Evolutionary conservation across 2,888 invertebrate species (phyloP).

Genomic region (Scaptomyza flava): DNA sequence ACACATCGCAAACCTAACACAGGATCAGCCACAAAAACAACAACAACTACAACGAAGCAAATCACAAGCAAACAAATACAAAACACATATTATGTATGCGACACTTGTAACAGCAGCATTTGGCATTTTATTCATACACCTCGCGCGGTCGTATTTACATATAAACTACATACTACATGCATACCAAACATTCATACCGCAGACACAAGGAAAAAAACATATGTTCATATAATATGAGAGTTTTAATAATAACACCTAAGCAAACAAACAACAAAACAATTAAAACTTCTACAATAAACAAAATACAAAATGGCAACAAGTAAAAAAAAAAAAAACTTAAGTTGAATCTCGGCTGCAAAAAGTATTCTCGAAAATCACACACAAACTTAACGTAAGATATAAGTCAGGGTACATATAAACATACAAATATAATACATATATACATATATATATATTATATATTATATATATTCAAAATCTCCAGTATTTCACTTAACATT

Average conservation of each 20-base stretch:
- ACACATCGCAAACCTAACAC: conserved; percentile 9
- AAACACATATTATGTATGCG: conserved; percentile 25
- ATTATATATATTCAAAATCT: conserved; percentile 23
- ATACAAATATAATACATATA: conserved; percentile 8
- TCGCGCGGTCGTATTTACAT: conserved; percentile 59
- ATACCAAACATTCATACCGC: conserved; percentile 1
- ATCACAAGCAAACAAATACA: conserved; percentile 4
- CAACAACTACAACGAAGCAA: conserved; percentile 39
- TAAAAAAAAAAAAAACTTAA: conserved; percentile 6
- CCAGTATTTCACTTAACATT: conserved; percentile 48
- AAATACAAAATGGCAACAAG: conserved; percentile 16
- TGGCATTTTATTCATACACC: conserved; percentile 34
- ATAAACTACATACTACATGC: conserved; percentile 8
- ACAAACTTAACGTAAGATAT: conserved; percentile 19
- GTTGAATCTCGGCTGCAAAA: conserved; percentile 25
- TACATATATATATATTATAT: conserved; percentile 13
- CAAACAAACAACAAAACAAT: conserved; percentile 20
- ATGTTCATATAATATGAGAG: not conserved
- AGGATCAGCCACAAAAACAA: conserved; percentile 2
- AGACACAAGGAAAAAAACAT: not conserved
- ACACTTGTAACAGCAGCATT: conserved; percentile 30
- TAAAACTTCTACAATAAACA: conserved; percentile 33
- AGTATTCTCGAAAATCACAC: conserved; percentile 30
- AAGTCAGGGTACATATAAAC: conserved; percentile 36
- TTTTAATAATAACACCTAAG: conserved; percentile 6